A percentile compares a stretch with the other conserved stretches of the same genome.
These are phyloP conservation scores for Nemurella pictetii DNA, from an alignment of 2,888 invertebrate genomes.

Conservation along the genomic window DNA sequence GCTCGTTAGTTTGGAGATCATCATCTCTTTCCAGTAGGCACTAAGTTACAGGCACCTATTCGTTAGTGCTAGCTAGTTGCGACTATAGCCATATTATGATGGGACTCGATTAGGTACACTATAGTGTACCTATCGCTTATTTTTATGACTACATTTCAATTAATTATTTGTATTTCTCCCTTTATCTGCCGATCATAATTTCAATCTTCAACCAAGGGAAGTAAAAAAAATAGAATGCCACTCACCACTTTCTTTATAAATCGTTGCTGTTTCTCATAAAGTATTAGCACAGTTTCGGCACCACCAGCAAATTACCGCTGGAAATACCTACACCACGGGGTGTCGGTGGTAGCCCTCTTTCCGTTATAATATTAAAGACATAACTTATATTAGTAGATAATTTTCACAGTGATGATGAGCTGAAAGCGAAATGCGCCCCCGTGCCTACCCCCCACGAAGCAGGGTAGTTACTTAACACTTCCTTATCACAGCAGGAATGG, in stretches of 20 bases:
- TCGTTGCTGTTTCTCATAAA: too few species aligned
- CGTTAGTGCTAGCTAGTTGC: too few species aligned
- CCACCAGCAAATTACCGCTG: neutral
- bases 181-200: too few species aligned
- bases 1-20: neutral
- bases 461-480: constrained; percentile 13
- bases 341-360: neutral
- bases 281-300: neutral
- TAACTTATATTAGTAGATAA: neutral
- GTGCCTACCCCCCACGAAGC: neutral
- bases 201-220: too few species aligned
- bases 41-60: too few species aligned
- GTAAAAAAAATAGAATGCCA: too few species aligned
- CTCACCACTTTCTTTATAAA: neutral
- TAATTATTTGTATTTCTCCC: too few species aligned
- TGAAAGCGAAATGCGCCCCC: neutral
- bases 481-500: constrained; percentile 15
- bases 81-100: too few species aligned
- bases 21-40: neutral
- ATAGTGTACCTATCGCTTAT: too few species aligned
- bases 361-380: neutral
- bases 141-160: too few species aligned
- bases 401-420: constrained; percentile 6
- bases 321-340: neutral
- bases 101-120: too few species aligned